Percentiles rank a stretch among this genome's conserved stretches.
These are phyloP conservation scores for Reinhardtius hippoglossoides DNA, from an alignment of 2,113 vertebrate genomes.

Conservation along the genomic window DNA sequence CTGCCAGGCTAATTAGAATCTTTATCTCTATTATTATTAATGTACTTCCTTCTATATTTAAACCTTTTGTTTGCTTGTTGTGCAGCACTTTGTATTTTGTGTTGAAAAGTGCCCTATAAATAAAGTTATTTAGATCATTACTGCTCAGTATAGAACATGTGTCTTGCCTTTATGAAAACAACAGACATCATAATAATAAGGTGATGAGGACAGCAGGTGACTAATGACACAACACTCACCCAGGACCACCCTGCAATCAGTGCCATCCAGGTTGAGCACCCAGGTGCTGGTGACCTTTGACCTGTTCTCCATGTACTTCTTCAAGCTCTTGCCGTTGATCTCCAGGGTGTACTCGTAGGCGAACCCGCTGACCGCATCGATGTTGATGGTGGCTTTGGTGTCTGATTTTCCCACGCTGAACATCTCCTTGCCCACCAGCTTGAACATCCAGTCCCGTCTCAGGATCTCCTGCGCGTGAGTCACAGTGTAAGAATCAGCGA, in stretches of 20 bases:
- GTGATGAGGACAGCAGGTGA: neutral
- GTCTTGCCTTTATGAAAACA: no score
- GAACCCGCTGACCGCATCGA: constrained; percentile 94
- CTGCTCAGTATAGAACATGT: no score
- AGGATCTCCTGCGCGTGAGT: constrained; percentile 86
- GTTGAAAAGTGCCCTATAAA: no score
- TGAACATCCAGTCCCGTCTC: constrained; percentile 98
- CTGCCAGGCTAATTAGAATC: no score
- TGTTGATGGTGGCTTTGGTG: constrained; percentile 96
- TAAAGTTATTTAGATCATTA: no score
- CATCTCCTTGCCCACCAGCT: constrained; percentile 96
- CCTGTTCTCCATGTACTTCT: constrained; percentile 96
- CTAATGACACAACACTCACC: constrained; percentile 80
- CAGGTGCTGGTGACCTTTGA: constrained; percentile 96
- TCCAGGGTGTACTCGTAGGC: constrained; percentile 98
- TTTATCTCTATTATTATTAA: no score
- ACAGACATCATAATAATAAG: no score
- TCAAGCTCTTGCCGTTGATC: constrained; percentile 96
- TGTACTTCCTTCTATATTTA: no score
- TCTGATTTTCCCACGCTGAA: constrained; percentile 90
- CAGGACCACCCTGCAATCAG: constrained; percentile 91
- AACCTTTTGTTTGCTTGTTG: no score
- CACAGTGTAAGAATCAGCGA: no score
- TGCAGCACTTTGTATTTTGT: no score
- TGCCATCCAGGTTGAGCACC: constrained; percentile 90